Base-by-base conservation (phyloP, 2,888 invertebrate species). In the Phoenoteleia sp. region DNA sequence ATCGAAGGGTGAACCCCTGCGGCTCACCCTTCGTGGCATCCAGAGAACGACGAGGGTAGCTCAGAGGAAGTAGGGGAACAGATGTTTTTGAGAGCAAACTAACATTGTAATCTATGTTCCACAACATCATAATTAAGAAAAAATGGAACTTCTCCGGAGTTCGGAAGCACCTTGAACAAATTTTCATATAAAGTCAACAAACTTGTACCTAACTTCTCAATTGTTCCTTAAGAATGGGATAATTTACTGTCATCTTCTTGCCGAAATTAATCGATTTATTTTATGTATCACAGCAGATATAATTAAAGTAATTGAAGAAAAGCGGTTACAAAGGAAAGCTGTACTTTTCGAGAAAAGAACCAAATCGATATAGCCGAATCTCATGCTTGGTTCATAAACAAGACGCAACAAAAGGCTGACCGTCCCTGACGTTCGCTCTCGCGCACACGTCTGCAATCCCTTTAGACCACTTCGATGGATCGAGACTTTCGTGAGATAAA, bases 51-150 rank as follows among this genome's bases (percentile, higher is more conserved):
- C 86, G 87, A 86, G 91, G 91, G 91, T 88, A 88, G 89, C 89
- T 89, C 85, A 79, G 81, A 75, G 84, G 88, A 90, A 91, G 90
- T 91, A 90, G 92, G 92, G 91, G 91, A 92, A 92, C 93, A 93
- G 93, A 93, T 93, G 93, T 93, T 93, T 93, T 91, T 93, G 93
- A 93, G 88, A 91, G 90, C 89, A 90, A 92, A 89, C 92, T 90
- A 91, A 93, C 93, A 92, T 92, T 93, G 90, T 93, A 93, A 93
- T 93, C 93, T 93, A 93, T 93, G 93, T 93, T 92, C 91, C 92
- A 91, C 92, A 92, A 93, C 93, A 93, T 93, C 91, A 91, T 93
- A 93, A 93, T 93, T 93, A 93, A 93, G 91, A 91, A 91, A 92
- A 93, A 92, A 92, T 92, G 89, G 86, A 91, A 90, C 87, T 87